phyloP scores from a whole-genome alignment of 2,888 invertebrate genomes.

The Dastarcus helophoroides region DNA sequence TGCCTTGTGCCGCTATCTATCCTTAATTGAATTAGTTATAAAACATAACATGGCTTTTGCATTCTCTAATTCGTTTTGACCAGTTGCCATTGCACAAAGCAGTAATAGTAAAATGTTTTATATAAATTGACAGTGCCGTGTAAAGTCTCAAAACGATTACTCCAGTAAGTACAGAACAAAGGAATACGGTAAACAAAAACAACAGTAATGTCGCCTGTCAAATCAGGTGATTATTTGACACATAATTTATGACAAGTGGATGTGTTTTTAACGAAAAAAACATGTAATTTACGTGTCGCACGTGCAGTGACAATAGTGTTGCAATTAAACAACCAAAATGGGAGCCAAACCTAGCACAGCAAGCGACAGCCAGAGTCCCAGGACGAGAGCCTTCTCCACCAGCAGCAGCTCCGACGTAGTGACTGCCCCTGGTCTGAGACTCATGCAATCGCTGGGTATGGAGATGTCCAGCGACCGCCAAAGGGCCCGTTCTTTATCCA shows the following conservation, averaged over 20 bases:
- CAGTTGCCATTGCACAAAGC: slow-evolving; percentile 18
- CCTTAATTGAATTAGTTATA: too few relatives aligned
- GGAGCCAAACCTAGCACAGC: slow-evolving; percentile 80
- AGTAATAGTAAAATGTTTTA: slow-evolving; percentile 3
- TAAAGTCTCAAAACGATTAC: too few relatives aligned
- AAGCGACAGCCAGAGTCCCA: slow-evolving; percentile 65
- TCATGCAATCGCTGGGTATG: slow-evolving; percentile 42
- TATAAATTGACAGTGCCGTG: too few relatives aligned
- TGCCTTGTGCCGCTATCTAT: too few relatives aligned
- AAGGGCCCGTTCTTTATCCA: slow-evolving; percentile 70
- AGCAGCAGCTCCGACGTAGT: slow-evolving; percentile 38
- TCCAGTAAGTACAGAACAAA: too few relatives aligned
- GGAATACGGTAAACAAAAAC: slow-evolving; percentile 5
- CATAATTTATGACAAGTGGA: slow-evolving; percentile 37
- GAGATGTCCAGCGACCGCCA: slow-evolving; percentile 68
- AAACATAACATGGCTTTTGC: slow-evolving; percentile 17
- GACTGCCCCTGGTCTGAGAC: slow-evolving; percentile 24
- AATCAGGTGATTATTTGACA: slow-evolving; percentile 37
- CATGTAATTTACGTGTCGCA: slow-evolving; percentile 17
- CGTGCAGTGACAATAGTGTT: slow-evolving; percentile 15
- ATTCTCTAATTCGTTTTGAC: slow-evolving; percentile 18
- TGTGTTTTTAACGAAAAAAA: slow-evolving; percentile 7
- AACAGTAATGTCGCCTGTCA: slow-evolving; percentile 43
- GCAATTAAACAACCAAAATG: slow-evolving; percentile 39
- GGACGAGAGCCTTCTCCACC: slow-evolving; percentile 64